A percentile compares a stretch with the other conserved stretches of the same genome.
phyloP scores from a whole-genome alignment of 2,888 invertebrate species.

The Dermolepida albohirtum region DNA sequence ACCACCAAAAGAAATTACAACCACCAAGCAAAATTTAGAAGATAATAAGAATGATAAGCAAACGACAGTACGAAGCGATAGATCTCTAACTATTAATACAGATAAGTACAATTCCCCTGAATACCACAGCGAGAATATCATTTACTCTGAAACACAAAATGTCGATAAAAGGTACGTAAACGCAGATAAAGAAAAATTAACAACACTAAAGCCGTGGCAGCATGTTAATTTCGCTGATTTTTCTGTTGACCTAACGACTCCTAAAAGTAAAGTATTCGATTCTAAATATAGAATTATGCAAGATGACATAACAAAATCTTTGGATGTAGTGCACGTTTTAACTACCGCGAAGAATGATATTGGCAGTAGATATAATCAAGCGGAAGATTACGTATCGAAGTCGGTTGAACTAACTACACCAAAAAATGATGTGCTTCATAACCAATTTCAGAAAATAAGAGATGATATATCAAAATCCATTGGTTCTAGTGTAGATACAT shows the following conservation, averaged over 20 bases:
- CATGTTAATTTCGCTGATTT: constrained; percentile 7
- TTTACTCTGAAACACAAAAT: constrained; percentile 68
- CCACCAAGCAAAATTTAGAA: constrained; percentile 32
- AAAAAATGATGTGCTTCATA: constrained; percentile 67
- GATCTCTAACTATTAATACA: constrained; percentile 60
- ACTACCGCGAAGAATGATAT: constrained; percentile 71
- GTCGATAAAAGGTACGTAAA: constrained; percentile 60
- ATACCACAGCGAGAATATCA: constrained; percentile 67
- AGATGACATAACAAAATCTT: constrained; percentile 57
- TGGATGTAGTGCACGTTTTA: constrained; percentile 51
- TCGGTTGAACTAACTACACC: constrained; percentile 65
- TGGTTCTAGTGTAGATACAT: constrained; percentile 44
- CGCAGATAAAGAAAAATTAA: constrained; percentile 40
- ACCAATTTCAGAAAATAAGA: constrained; percentile 65
- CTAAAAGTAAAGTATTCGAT: constrained; percentile 67
- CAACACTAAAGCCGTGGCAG: constrained; percentile 36
- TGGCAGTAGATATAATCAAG: constrained; percentile 66
- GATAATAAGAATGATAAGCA: constrained; percentile 43
- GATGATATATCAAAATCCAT: constrained; percentile 58
- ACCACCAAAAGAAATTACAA: constrained; percentile 23
- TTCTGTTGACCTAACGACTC: constrained; percentile 63
- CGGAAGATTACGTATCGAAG: constrained; percentile 13
- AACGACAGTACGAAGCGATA: constrained; percentile 51
- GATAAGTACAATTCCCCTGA: constrained; percentile 68
- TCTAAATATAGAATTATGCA: constrained; percentile 65